A percentile compares a stretch with the other conserved stretches of the same genome.
These are phyloP conservation scores for Diarsia mendica DNA, from an alignment of 2,888 invertebrate species.

Conservation along the genomic window DNA sequence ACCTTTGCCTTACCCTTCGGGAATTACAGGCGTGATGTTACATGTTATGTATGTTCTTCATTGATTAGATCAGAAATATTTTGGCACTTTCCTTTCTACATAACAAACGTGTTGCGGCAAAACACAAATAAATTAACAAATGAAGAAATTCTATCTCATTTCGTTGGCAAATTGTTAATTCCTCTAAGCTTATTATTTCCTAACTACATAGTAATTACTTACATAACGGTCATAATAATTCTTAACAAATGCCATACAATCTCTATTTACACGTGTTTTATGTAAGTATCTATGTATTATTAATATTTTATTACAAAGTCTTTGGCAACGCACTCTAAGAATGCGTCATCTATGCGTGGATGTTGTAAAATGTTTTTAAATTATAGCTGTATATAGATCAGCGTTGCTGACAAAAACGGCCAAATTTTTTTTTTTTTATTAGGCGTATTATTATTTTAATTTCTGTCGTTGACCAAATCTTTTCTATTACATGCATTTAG, in stretches of 20 bases:
- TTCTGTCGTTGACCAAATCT: no score
- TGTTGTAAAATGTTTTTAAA: slow-evolving; percentile 18
- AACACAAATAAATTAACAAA: neutral
- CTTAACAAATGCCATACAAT: slow-evolving; percentile 19
- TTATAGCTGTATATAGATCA: neutral
- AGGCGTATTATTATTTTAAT: no score
- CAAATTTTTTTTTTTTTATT: no score
- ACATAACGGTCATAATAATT: slow-evolving; percentile 41
- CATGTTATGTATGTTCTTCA: no score
- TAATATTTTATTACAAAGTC: slow-evolving; percentile 29
- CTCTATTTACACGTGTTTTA: slow-evolving; percentile 6
- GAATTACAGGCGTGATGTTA: no score
- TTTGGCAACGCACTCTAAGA: slow-evolving; percentile 8
- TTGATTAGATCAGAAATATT: no score
- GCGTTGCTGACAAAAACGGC: neutral
- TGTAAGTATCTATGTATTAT: slow-evolving; percentile 10
- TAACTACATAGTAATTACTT: slow-evolving; percentile 21
- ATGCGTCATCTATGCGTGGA: neutral
- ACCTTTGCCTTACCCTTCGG: no score
- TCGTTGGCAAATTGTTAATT: slow-evolving; percentile 31
- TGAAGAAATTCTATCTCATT: slow-evolving; percentile 18
- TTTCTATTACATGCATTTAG: no score
- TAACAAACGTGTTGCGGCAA: neutral
- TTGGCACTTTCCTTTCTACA: neutral
- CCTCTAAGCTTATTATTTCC: slow-evolving; percentile 16